Evolutionary conservation across 2,888 invertebrate species (phyloP).

Genomic region (Apamea monoglypha): DNA sequence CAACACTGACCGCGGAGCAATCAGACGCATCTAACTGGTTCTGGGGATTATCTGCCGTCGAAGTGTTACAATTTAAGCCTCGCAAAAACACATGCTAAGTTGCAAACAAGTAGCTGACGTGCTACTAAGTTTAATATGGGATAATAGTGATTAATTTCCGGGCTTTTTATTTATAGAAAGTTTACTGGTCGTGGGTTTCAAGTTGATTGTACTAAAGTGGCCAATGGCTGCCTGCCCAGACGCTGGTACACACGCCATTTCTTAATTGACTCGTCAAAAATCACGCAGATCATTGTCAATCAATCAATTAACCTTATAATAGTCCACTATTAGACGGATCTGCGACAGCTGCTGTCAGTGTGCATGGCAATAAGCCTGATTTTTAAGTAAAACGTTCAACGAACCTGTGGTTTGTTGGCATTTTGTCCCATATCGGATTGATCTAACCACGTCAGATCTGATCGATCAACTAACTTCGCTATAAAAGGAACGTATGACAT

Average conservation of each 20-base stretch:
- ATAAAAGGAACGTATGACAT: conserved; percentile 57
- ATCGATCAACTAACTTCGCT: conserved; percentile 42
- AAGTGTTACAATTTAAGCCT: conserved; percentile 51
- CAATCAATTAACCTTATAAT: conserved; percentile 26
- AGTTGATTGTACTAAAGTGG: not conserved
- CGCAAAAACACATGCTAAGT: conserved; percentile 44
- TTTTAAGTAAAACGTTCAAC: not conserved
- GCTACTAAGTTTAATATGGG: not conserved
- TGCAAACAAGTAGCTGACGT: conserved; percentile 37
- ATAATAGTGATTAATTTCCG: conserved; percentile 31
- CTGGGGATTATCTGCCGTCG: conserved; percentile 52
- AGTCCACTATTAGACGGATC: not conserved
- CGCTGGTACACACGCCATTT: not conserved
- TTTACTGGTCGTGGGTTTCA: not conserved
- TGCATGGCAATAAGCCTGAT: not conserved
- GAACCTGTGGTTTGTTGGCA: no score
- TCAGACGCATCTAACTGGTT: conserved; percentile 55
- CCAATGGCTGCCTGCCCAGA: not conserved
- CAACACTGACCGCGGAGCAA: conserved; percentile 51
- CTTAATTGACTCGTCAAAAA: conserved; percentile 20
- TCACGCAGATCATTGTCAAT: conserved; percentile 22
- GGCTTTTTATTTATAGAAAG: conserved; percentile 32
- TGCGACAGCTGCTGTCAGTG: not conserved
- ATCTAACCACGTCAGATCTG: conserved; percentile 31
- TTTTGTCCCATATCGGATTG: not conserved